Percentiles rank a stretch among this genome's conserved stretches.
Evolutionary conservation across 2,113 vertebrate species (phyloP).

Genomic region (Caracal caracal): DNA sequence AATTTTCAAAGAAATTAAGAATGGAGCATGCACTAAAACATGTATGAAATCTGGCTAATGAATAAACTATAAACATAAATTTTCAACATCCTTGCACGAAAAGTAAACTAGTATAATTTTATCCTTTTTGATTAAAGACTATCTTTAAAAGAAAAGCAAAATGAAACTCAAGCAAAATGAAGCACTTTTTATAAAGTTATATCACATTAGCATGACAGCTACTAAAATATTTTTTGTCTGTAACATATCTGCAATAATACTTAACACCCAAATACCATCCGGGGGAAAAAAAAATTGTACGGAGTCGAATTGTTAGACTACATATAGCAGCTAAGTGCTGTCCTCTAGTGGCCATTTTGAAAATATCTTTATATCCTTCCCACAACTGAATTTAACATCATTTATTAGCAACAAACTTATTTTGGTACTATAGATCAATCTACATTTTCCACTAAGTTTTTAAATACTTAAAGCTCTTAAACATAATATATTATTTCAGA

Average conservation of each 20-base stretch:
- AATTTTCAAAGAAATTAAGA: constrained; percentile 37
- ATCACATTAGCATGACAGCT: neutral
- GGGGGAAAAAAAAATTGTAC: neutral
- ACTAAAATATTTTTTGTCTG: neutral
- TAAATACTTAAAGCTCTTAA: constrained; percentile 28
- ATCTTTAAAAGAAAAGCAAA: constrained; percentile 24
- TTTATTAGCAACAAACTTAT: neutral
- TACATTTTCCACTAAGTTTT: constrained; percentile 26
- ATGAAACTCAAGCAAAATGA: neutral
- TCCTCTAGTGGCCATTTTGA: constrained; percentile 58
- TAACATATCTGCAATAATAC: constrained; percentile 16
- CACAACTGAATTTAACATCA: neutral
- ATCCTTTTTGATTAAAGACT: constrained; percentile 7
- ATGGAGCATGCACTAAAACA: neutral
- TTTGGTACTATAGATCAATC: neutral
- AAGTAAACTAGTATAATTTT: constrained; percentile 25
- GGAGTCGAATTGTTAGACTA: neutral
- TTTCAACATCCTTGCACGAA: neutral
- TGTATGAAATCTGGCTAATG: neutral
- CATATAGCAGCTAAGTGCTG: constrained; percentile 61
- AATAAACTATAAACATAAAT: neutral
- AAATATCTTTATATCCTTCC: neutral
- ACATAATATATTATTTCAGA: neutral
- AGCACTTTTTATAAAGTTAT: neutral
- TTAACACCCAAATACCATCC: constrained; percentile 8